Base-by-base conservation (phyloP, 30 jellyfish, hydroid and myxozoan genomes). In the Clytia hemisphaerica region DNA sequence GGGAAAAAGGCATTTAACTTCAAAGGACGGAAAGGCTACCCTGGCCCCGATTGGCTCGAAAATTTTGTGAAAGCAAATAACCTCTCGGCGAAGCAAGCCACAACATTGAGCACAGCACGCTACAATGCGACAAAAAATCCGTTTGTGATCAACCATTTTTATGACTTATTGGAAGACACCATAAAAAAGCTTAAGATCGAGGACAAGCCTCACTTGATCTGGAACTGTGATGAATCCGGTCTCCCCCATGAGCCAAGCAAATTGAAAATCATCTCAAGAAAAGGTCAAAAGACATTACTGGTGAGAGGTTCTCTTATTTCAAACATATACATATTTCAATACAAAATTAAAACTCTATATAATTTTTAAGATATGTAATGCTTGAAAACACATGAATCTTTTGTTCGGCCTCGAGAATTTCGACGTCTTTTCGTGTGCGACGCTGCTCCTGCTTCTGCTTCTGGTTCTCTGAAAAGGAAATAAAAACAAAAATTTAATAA, bases 201-300 rank as follows among this genome's bases (percentile, higher is more conserved):
- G n/a, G 53, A 40, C 53, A 10, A n/a, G n/a, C 53, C 53, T 7
- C 14, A 40, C 53, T n/a, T 40, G 14, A 40, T 40, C n/a, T 40
- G 53, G 53, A 40, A 40, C n/a, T 40, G 53, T 40, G 53, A 40
- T 40, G 53, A n/a, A n/a, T n/a, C n/a, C n/a, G n/a, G n/a, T n/a
- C n/a, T n/a, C n/a, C n/a, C n/a, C n/a, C n/a, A n/a, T 40, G 53
- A 40, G n/a, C 53, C 53, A 40, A 7, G 14, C 14, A 40, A 40
- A n/a, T 40, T 40, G n/a, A 40, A 40, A n/a, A 40, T 40, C 10
- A 40, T 40, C n/a, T 40, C 53, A 40, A 40, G 53, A 40, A 40
- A 7, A 7, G 53, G 53, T 7, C 14, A n/a, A 40, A 40, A n/a
- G 14, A 40, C 53, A 10, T n/a, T 40, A 7, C n/a, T 40, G 53